Evolutionary conservation across 2,888 invertebrate genomes (phyloP).

Genomic region (Leptinotarsa juncta): DNA sequence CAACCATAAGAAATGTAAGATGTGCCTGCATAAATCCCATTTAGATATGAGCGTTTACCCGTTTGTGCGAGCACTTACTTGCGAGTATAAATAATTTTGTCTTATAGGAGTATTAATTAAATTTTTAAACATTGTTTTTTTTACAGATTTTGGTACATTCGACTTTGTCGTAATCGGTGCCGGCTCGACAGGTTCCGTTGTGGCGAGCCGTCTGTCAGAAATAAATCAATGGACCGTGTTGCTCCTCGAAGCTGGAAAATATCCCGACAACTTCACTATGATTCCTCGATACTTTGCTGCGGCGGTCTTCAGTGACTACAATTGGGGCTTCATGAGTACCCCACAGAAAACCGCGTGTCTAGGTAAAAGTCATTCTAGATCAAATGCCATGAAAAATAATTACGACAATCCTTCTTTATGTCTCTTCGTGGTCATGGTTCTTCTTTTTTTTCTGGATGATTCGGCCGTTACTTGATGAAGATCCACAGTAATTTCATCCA

Average conservation of each 20-base stretch:
- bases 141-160: slow-evolving; percentile 42
- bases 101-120: too few relatives aligned
- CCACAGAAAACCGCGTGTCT: slow-evolving; percentile 46
- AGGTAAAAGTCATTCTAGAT: slow-evolving; percentile 32
- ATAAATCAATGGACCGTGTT: slow-evolving; percentile 42
- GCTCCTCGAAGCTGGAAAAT: slow-evolving; percentile 47
- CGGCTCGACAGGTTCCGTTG: slow-evolving; percentile 46
- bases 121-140: slow-evolving; percentile 1
- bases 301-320: slow-evolving; percentile 42
- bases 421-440: too few relatives aligned
- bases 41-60: too few relatives aligned
- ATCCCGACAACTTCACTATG: slow-evolving; percentile 41
- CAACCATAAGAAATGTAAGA: too few relatives aligned
- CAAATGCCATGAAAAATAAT: not conserved
- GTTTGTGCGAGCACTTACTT: too few relatives aligned
- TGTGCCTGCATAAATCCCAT: too few relatives aligned
- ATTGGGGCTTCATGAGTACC: slow-evolving; percentile 44
- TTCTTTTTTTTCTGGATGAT: too few relatives aligned
- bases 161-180: slow-evolving; percentile 48
- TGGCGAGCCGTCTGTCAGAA: slow-evolving; percentile 48
- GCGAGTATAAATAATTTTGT: too few relatives aligned
- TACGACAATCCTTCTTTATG: too few relatives aligned
- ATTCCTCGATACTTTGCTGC: slow-evolving; percentile 44
- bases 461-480: too few relatives aligned
- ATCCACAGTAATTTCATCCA: too few relatives aligned